Percentiles rank a stretch among this genome's conserved stretches.
phyloP scores from a whole-genome alignment of 2,888 invertebrate species.

The Eupeodes luniger region DNA sequence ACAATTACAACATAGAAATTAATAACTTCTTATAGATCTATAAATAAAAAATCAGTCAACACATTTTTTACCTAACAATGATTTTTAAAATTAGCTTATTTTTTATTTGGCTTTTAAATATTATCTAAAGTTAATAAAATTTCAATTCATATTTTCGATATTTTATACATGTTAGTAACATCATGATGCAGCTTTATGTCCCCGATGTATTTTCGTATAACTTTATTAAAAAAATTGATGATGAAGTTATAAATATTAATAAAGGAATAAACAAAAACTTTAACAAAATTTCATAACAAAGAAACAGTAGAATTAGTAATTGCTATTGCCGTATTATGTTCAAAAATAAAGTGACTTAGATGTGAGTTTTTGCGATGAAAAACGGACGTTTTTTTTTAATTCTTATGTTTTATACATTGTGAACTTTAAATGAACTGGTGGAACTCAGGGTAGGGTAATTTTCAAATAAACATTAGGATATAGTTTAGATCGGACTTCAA shows the following conservation, averaged over 20 bases:
- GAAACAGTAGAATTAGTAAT: slow-evolving; percentile 7
- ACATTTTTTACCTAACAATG: slow-evolving; percentile 51
- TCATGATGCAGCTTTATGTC: slow-evolving; percentile 26
- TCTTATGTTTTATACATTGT: neutral
- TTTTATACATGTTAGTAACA: slow-evolving; percentile 32
- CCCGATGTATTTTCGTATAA: slow-evolving; percentile 9
- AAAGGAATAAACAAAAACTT: neutral
- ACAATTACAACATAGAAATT: slow-evolving; percentile 54
- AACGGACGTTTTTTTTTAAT: neutral
- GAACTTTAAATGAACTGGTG: neutral
- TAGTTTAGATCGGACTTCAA: neutral
- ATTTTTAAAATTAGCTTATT: slow-evolving; percentile 49
- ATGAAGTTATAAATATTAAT: slow-evolving; percentile 1
- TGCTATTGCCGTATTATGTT: neutral
- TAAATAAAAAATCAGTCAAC: slow-evolving; percentile 72
- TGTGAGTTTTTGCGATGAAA: neutral
- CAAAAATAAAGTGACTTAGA: slow-evolving; percentile 4
- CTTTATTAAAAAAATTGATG: slow-evolving; percentile 8
- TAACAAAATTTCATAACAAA: slow-evolving; percentile 11
- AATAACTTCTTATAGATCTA: slow-evolving; percentile 65
- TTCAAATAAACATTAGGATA: neutral
- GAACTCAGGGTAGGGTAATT: neutral
- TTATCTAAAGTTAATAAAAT: slow-evolving; percentile 30
- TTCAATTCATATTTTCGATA: slow-evolving; percentile 27
- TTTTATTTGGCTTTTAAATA: slow-evolving; percentile 45